Evolutionary conservation across 2,888 invertebrate species (phyloP), one percentile per base, ranked within the genome.

Genomic region (Eucera pruinosa): DNA sequence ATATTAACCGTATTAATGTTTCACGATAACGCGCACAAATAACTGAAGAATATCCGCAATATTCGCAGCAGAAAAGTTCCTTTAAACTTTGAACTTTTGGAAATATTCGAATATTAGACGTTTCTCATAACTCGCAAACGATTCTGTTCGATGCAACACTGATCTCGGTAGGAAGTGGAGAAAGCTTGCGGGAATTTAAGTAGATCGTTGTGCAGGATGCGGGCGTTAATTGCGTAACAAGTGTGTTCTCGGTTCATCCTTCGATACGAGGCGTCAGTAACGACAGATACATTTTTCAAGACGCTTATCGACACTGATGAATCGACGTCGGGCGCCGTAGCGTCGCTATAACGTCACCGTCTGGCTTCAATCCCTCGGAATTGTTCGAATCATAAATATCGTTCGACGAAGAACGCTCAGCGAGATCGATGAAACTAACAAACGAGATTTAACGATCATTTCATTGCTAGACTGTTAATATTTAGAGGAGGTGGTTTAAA

Each of bases 171-270:
- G 64, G 45, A 45, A 50, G 52, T 47, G 41, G 48, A 25, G 81
- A 77, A 54, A 71, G 36, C 54, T 39, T 25, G 58, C 60, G 55
- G 55, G 47, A n/a, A n/a, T 64, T 43, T 60, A 54, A 81, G 70
- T 67, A 50, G 68, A 69, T 70, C 45, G 57, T 73, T 62, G 76
- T 54, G 75, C 76, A 72, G 81, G 81, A 84, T 84, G 82, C 82
- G 84, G 82, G 81, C 61, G 66, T 81, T 78, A 83, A 84, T 84
- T 81, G 74, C 74, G 73, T 84, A 84, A 82, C 68, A 61, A 67
- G 68, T 39, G 64, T 65, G 58, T 67, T 61, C 65, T 61, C 65
- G 69, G 67, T 62, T 76, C 64, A 77, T 82, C 74, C 69, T 82
- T 79, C 70, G 81, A 74, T 72, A 73, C 48, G 43, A 66, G 43